A percentile compares a stretch with the other conserved stretches of the same genome.
These are phyloP conservation scores for Cataglyphis hispanica DNA, from an alignment of 1,140 invertebrate species.

Conservation along the genomic window DNA sequence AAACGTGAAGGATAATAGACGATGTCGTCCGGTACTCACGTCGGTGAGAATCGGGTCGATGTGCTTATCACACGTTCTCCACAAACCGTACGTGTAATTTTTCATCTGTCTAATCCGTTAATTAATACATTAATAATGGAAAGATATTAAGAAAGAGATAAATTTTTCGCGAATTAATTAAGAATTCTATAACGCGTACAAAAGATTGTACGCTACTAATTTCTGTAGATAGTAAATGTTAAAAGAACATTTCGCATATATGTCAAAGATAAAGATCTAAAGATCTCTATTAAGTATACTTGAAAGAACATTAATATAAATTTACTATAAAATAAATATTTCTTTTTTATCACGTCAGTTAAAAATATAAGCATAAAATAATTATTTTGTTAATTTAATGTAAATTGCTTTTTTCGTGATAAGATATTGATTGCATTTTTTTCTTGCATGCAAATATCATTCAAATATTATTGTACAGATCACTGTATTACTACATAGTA, in stretches of 20 bases:
- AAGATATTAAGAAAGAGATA: conserved; percentile 26
- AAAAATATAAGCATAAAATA: background rate
- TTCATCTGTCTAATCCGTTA: conserved; percentile 45
- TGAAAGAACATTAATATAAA: background rate
- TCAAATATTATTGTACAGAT: background rate
- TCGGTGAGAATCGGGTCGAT: conserved; percentile 60
- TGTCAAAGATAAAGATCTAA: background rate
- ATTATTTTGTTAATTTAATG: background rate
- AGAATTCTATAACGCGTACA: background rate
- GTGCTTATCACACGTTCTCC: conserved; percentile 55
- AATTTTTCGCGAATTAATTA: conserved; percentile 2
- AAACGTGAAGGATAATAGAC: conserved; percentile 48
- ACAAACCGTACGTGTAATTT: conserved; percentile 30
- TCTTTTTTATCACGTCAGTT: background rate
- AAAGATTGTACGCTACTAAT: conserved; percentile 2
- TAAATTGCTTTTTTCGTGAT: background rate
- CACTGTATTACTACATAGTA: background rate
- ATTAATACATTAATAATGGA: conserved; percentile 54
- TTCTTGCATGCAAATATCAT: background rate
- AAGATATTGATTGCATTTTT: background rate
- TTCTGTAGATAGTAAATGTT: background rate
- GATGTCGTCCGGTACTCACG: conserved; percentile 55
- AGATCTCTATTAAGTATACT: background rate
- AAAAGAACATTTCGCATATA: background rate
- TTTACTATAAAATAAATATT: background rate